A percentile compares a stretch with the other conserved stretches of the same genome.
Evolutionary conservation across 2,113 vertebrate genomes (phyloP).

Genomic region (Python bivittatus): DNA sequence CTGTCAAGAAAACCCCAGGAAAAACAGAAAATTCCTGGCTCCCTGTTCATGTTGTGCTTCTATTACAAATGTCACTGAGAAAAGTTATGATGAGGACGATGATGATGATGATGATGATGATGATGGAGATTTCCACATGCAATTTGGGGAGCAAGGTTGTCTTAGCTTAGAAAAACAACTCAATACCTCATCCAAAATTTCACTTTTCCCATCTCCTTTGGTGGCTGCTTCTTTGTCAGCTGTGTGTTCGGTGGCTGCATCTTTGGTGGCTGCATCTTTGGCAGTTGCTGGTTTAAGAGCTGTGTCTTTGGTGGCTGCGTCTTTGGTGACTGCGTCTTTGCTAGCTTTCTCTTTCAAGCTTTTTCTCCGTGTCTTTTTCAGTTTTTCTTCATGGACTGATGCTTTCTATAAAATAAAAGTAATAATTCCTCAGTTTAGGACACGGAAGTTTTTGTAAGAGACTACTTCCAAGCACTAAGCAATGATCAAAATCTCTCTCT

Average conservation of each 20-base stretch:
- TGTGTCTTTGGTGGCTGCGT: not conserved
- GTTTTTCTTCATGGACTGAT: not conserved
- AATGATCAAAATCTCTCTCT: not conserved
- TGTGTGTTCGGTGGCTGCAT: not conserved
- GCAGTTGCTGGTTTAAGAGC: accelerated
- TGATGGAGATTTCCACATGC: not conserved
- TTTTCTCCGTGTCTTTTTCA: not conserved
- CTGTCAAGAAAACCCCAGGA: not conserved
- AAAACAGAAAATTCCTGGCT: not conserved
- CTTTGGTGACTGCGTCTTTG: not conserved
- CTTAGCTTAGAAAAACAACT: not conserved
- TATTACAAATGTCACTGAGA: not conserved
- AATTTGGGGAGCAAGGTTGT: not conserved
- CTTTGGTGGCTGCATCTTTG: not conserved
- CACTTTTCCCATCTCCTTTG: not conserved
- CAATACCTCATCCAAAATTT: not conserved
- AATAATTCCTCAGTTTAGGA: not conserved
- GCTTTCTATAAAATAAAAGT: not conserved
- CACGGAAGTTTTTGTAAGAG: not conserved
- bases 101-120: not conserved
- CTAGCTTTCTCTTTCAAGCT: not conserved
- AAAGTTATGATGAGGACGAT: not conserved
- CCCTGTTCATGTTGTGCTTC: not conserved
- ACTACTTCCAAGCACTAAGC: not conserved
- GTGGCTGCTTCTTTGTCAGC: not conserved